Percentiles rank a stretch among this genome's conserved stretches.
Evolutionary conservation across 1,140 invertebrate genomes (phyloP).

Genomic region (Pollicipes pollicipes): DNA sequence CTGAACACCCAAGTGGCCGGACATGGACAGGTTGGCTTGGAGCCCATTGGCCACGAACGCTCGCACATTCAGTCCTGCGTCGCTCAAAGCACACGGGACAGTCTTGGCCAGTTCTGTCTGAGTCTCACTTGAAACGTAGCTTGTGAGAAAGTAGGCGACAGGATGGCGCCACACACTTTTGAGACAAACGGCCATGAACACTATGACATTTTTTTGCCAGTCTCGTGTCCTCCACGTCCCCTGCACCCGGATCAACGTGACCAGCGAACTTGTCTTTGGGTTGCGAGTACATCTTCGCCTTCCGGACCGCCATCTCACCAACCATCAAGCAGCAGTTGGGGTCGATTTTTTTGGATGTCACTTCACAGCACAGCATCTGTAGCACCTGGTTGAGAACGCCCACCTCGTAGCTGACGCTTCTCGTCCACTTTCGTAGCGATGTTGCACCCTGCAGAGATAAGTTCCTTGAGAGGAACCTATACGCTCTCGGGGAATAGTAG

Average conservation of each 20-base stretch:
- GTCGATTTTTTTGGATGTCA: background rate
- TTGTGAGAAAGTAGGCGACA: background rate
- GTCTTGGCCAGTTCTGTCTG: background rate
- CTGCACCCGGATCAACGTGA: too few species aligned
- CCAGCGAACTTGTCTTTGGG: too few species aligned
- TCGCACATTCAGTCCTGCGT: background rate
- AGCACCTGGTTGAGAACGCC: background rate
- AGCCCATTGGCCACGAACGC: background rate
- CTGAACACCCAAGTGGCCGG: background rate
- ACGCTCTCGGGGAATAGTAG: background rate
- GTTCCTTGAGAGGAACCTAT: background rate
- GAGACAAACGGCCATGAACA: background rate
- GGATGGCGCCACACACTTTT: background rate
- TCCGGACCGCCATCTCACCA: too few species aligned
- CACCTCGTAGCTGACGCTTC: background rate
- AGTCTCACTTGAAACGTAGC: background rate
- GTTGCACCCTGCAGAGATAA: background rate
- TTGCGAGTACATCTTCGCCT: too few species aligned
- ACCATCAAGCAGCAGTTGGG: background rate
- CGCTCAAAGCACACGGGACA: background rate
- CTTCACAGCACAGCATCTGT: background rate
- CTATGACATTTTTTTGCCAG: background rate
- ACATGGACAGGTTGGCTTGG: background rate
- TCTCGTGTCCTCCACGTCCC: too few species aligned
- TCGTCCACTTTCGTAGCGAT: background rate